Conservation (phyloP, 2,797 vertebrate genomes). For the Pterois miles region DNA sequence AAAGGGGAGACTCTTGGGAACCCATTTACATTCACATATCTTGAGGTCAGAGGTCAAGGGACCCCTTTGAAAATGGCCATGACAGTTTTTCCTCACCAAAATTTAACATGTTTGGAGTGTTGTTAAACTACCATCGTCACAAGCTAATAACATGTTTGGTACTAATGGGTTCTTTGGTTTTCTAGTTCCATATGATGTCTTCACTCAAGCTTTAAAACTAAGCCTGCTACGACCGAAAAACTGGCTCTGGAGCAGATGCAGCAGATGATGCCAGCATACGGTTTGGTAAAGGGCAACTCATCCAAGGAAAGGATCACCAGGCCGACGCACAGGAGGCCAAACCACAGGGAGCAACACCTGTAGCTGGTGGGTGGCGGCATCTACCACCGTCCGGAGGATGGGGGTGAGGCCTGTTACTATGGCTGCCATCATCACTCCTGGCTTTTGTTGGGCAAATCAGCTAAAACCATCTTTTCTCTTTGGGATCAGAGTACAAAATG, state of each 20-base stretch:
- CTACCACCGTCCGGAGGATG: slow-evolving; percentile 70
- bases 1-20: no score
- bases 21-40: no score
- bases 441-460: not conserved
- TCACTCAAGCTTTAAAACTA: no score
- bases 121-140: rapidly evolving
- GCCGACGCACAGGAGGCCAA: slow-evolving; percentile 65
- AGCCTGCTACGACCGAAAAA: not conserved
- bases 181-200: no score
- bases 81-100: no score
- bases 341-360: slow-evolving; percentile 70
- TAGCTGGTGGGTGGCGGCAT: slow-evolving; percentile 64
- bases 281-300: slow-evolving; percentile 65
- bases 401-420: slow-evolving; percentile 75
- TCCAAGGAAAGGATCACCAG: slow-evolving; percentile 66
- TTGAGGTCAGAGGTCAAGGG: no score
- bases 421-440: slow-evolving; percentile 35
- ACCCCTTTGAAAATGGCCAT: no score
- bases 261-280: slow-evolving; percentile 60
- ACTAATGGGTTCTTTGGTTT: no score
- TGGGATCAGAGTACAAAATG: not conserved
- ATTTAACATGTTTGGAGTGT: no score
- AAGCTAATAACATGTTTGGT: no score
- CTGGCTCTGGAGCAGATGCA: slow-evolving; percentile 57
- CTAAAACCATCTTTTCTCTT: no score